These are phyloP conservation scores for Bombylius major DNA, from an alignment of 2,888 invertebrate species.

Conservation along the genomic window DNA sequence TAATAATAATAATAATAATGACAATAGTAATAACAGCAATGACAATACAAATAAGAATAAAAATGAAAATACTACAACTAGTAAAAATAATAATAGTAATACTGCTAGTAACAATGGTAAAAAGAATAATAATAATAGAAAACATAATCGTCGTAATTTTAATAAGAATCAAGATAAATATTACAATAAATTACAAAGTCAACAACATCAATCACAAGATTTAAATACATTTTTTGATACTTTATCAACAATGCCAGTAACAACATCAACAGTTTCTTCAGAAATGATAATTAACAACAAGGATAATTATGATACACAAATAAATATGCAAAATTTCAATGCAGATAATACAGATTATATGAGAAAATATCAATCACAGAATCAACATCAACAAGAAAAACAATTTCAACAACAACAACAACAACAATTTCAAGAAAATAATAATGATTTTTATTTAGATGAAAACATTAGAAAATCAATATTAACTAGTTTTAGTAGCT, in stretches of 20 bases:
- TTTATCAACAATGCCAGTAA: not conserved
- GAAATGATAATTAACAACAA: not conserved
- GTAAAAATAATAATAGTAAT: not conserved
- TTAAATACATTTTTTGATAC: no score
- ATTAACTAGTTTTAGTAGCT: slow-evolving; percentile 8
- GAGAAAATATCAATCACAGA: not conserved
- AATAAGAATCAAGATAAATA: not conserved
- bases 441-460: slow-evolving; percentile 4
- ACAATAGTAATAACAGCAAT: slow-evolving; percentile 5
- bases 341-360: not conserved
- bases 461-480: slow-evolving; percentile 4
- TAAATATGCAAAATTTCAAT: no score
- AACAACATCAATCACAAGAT: not conserved
- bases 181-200: not conserved
- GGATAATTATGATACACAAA: no score
- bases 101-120: not conserved
- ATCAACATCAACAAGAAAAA: not conserved
- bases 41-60: not conserved
- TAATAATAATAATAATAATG: slow-evolving; percentile 8
- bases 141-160: not conserved
- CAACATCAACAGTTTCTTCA: not conserved
- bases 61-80: not conserved
- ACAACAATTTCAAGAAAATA: not conserved
- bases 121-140: slow-evolving; percentile 1
- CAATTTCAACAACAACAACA: not conserved